Conservation (phyloP, 2,797 vertebrate species). For the Sorex maritimensis region DNA sequence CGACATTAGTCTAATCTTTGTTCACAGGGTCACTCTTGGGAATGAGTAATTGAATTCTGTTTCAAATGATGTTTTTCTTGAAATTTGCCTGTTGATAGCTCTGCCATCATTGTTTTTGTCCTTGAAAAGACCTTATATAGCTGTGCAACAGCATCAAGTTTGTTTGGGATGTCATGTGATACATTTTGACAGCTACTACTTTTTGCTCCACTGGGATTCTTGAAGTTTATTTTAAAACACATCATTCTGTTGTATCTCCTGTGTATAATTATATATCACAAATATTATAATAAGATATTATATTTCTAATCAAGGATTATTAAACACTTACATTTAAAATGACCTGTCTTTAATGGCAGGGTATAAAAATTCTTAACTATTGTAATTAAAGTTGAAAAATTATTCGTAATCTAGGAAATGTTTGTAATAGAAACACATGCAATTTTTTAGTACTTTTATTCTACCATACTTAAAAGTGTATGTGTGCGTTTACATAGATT, state of each 20-base stretch:
- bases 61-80: conserved; percentile 17
- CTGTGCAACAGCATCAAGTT: conserved; percentile 15
- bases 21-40: conserved; percentile 32
- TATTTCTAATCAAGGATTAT: conserved; percentile 35
- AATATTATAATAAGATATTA: neutral
- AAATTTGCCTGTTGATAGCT: conserved; percentile 18
- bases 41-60: conserved; percentile 53
- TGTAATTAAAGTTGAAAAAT: conserved; percentile 49
- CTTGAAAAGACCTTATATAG: conserved; percentile 18
- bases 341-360: neutral
- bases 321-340: neutral
- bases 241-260: conserved; percentile 43
- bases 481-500: neutral
- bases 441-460: conserved; percentile 44
- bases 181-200: neutral
- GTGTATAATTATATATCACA: conserved; percentile 27
- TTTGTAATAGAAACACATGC: conserved; percentile 17
- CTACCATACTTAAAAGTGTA: neutral
- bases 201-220: neutral
- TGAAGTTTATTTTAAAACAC: conserved; percentile 16
- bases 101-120: conserved; percentile 8
- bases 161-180: neutral
- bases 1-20: conserved; percentile 15
- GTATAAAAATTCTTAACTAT: conserved; percentile 25
- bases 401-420: conserved; percentile 29